Evolutionary conservation across 2,113 vertebrate genomes (phyloP).

Genomic region (Cavia porcellus): DNA sequence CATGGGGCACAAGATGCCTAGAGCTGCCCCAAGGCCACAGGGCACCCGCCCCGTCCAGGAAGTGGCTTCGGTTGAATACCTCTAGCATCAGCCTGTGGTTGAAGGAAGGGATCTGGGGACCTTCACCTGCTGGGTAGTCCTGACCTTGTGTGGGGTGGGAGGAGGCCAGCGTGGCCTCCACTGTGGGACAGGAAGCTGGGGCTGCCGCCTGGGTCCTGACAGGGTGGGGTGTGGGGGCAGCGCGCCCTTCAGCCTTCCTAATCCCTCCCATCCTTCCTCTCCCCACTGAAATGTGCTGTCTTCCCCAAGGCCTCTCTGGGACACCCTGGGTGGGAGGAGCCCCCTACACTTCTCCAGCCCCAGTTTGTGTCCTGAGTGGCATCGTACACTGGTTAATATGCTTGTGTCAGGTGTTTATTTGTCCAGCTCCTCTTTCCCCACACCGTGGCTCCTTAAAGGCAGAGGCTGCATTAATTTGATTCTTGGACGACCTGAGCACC

Average conservation of each 20-base stretch:
- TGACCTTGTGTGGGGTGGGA: neutral
- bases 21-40: neutral
- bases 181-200: neutral
- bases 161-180: neutral
- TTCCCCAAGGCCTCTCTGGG: conserved; percentile 13
- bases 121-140: neutral
- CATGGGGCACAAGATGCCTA: neutral
- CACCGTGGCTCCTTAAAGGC: neutral
- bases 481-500: neutral
- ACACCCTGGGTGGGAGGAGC: neutral
- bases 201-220: neutral
- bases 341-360: neutral
- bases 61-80: neutral
- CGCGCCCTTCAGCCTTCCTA: neutral
- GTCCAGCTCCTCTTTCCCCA: neutral
- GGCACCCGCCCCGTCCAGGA: neutral
- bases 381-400: neutral
- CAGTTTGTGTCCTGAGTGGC: neutral
- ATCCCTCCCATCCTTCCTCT: neutral
- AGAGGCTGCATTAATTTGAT: neutral
- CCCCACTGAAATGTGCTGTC: neutral
- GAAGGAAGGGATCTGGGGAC: neutral
- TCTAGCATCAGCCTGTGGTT: neutral
- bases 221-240: neutral
- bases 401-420: neutral